Evolutionary conservation across 2,113 vertebrate genomes (phyloP).

Genomic region (Odontesthes bonariensis): DNA sequence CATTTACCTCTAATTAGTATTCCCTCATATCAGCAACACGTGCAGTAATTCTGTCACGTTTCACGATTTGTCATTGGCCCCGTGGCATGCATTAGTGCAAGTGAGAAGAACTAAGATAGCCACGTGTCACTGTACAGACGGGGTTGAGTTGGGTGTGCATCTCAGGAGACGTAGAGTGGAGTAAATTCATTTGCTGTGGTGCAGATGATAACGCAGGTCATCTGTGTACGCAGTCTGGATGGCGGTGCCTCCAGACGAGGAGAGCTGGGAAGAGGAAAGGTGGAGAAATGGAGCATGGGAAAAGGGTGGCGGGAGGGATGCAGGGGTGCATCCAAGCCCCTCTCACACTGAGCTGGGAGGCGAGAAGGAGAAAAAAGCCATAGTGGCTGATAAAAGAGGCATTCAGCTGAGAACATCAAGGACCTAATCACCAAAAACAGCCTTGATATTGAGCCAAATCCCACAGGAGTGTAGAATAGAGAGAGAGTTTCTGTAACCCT

Average conservation of each 20-base stretch:
- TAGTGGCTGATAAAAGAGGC: constrained; percentile 74
- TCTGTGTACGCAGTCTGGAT: constrained; percentile 56
- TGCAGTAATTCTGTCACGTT: constrained; percentile 39
- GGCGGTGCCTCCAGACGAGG: constrained; percentile 50
- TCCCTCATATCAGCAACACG: constrained; percentile 35
- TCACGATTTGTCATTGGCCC: constrained; percentile 46
- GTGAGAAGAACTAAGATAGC: constrained; percentile 49
- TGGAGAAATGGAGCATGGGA: constrained; percentile 66
- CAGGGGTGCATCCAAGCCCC: constrained; percentile 30
- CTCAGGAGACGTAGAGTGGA: constrained; percentile 47
- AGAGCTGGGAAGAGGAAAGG: constrained; percentile 40
- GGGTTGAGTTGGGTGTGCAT: constrained; percentile 38
- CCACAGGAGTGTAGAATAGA: constrained; percentile 56
- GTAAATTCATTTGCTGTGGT: constrained; percentile 63
- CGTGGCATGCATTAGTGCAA: constrained; percentile 44
- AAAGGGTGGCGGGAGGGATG: constrained; percentile 25
- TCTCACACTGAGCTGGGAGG: constrained; percentile 61
- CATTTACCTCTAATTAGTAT: constrained; percentile 48
- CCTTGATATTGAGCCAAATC: constrained; percentile 72
- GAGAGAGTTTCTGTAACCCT: constrained; percentile 63
- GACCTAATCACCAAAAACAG: constrained; percentile 77
- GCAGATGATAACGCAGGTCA: constrained; percentile 68
- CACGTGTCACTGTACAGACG: constrained; percentile 48
- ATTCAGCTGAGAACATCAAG: constrained; percentile 78
- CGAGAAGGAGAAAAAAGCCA: constrained; percentile 55